A percentile compares a stretch with the other conserved stretches of the same genome.
These are phyloP conservation scores for Telmatherina bonti DNA, from an alignment of 2,797 vertebrate genomes.

Conservation along the genomic window DNA sequence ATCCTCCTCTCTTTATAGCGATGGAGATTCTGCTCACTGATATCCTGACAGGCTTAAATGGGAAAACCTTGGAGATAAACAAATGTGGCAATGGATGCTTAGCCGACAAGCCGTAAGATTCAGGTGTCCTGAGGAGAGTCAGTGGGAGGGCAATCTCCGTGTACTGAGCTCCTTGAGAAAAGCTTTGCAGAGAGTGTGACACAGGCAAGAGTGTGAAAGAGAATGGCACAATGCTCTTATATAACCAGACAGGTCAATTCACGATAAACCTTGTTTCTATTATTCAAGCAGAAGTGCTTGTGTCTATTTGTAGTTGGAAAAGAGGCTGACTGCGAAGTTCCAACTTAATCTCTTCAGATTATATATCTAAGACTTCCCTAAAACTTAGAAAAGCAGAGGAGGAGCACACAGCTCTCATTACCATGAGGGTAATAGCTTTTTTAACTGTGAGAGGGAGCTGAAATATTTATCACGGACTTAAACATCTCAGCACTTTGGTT, in stretches of 20 bases:
- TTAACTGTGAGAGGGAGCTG: conserved; percentile 39
- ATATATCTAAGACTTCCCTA: conserved; percentile 41
- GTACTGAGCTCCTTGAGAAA: conserved; percentile 28
- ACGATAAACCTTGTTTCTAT: conserved; percentile 51
- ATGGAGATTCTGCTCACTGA: conserved; percentile 68
- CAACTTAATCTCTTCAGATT: conserved; percentile 58
- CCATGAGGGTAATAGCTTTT: conserved; percentile 38
- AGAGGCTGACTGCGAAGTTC: conserved; percentile 42
- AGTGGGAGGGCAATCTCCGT: conserved; percentile 43
- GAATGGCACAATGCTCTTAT: conserved; percentile 34
- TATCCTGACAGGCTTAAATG: conserved; percentile 68
- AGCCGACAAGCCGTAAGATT: conserved; percentile 53
- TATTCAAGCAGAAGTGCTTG: conserved; percentile 38
- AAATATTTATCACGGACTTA: conserved; percentile 53
- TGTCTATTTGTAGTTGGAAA: conserved; percentile 29
- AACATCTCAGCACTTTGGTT: conserved; percentile 44
- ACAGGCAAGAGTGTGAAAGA: conserved; percentile 20
- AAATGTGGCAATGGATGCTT: conserved; percentile 66
- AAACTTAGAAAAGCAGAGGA: conserved; percentile 45
- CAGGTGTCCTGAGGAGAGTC: conserved; percentile 53
- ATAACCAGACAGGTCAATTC: conserved; percentile 53
- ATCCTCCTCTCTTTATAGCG: conserved; percentile 70
- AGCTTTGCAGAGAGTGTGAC: conserved; percentile 26
- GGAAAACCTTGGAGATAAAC: conserved; percentile 68
- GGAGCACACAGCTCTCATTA: conserved; percentile 53